These are phyloP conservation scores for Neodiprion lecontei DNA, from an alignment of 1,140 invertebrate species.

Conservation along the genomic window DNA sequence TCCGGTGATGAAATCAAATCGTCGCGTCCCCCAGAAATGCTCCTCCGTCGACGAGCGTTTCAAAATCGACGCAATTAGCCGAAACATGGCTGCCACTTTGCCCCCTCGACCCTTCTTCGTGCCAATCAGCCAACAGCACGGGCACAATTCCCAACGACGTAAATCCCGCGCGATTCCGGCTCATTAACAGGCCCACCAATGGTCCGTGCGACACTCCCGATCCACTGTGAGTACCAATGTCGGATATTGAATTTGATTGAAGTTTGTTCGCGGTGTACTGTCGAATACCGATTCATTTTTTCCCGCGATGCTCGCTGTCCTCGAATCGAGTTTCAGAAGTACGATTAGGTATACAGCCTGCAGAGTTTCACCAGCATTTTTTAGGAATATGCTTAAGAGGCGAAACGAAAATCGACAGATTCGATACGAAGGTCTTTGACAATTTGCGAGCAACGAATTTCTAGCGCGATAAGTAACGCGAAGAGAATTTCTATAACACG, in stretches of 20 bases:
- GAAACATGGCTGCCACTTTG: neutral
- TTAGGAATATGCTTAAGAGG: too few species aligned
- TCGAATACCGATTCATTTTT: too few species aligned
- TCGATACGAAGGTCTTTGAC: too few species aligned
- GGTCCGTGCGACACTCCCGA: neutral
- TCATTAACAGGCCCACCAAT: neutral
- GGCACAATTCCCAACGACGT: conserved; percentile 3
- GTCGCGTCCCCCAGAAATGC: neutral
- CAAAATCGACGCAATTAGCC: neutral
- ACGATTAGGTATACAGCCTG: too few species aligned
- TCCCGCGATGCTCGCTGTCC: too few species aligned
- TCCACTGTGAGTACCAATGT: neutral
- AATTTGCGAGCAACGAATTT: too few species aligned
- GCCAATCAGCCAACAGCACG: neutral
- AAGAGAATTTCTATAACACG: too few species aligned
- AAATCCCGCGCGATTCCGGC: neutral
- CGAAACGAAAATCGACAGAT: too few species aligned
- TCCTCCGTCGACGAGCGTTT: neutral
- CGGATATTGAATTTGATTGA: neutral
- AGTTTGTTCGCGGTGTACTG: too few species aligned
- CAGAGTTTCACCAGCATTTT: too few species aligned
- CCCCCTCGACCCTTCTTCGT: neutral
- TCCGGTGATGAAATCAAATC: neutral
- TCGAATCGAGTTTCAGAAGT: too few species aligned
- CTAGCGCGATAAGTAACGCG: too few species aligned